Evolutionary conservation across 2,888 invertebrate species (phyloP).

Genomic region (Pedicia rivosa): DNA sequence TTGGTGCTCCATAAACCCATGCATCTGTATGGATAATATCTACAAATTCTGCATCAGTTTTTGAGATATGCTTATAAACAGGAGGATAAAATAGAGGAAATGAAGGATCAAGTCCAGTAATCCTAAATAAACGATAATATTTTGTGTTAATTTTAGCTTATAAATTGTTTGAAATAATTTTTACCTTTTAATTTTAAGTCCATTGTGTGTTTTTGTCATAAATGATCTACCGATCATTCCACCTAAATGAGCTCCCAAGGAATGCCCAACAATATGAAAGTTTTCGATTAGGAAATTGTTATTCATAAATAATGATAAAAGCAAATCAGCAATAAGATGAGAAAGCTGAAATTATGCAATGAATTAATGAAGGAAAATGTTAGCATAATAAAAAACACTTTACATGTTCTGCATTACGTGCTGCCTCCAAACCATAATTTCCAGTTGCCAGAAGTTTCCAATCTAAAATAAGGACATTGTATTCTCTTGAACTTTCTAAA

Average conservation of each 20-base stretch:
- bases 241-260: slow-evolving; percentile 26
- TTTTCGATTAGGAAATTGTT: too few species aligned
- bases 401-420: too few species aligned
- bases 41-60: slow-evolving; percentile 34
- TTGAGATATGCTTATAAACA: slow-evolving; percentile 2
- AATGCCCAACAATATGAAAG: slow-evolving; percentile 27
- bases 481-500: too few species aligned
- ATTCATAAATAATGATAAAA: too few species aligned
- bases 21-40: slow-evolving; percentile 48
- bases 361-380: too few species aligned
- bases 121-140: slow-evolving; percentile 6
- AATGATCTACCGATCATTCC: slow-evolving; percentile 24
- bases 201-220: slow-evolving; percentile 14
- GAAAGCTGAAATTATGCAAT: too few species aligned
- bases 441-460: too few species aligned
- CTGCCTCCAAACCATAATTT: too few species aligned
- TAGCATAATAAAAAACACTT: too few species aligned
- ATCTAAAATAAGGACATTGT: too few species aligned
- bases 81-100: slow-evolving; percentile 13
- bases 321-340: too few species aligned
- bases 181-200: slow-evolving; percentile 15
- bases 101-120: slow-evolving; percentile 15
- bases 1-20: slow-evolving; percentile 35
- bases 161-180: background rate
- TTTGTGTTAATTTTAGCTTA: too few species aligned